Base-by-base conservation (phyloP, 1,140 invertebrate genomes). In the Mesaphorura yosii region DNA sequence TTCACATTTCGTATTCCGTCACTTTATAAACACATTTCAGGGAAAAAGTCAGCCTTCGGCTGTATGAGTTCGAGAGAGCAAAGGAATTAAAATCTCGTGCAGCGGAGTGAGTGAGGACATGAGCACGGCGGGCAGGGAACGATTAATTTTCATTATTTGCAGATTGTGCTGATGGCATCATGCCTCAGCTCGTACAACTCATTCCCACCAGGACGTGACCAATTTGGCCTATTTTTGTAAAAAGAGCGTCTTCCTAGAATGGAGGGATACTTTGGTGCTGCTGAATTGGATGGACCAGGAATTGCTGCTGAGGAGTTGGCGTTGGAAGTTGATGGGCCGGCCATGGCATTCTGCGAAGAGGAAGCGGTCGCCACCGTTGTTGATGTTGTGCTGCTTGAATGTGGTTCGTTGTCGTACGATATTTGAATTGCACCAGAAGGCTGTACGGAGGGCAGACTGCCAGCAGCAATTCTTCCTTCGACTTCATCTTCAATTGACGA, bases 151-250 rank as follows among this genome's bases (percentile, higher is more conserved):
- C n/a, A n/a, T n/a, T 34, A 63, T 55, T 59, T 59, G 37, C 48
- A 63, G 51, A 63, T 63, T 7, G 61, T 63, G 49, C 61, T 63
- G 29, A 63, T 63, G 29, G 61, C 55, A 47, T 63, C 57, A 27
- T 53, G 51, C 22, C 55, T 49, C 39, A 63, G 44, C 46, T 63
- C 61, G 29, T 63, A 63, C 40, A 63, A 54, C 39, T 63, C 61
- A 53, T 56, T 57, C 19, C 60, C 60, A 6, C 61, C 61, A n/a
- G 61, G 61, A 38, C 48, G 55, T 6, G 55, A 55, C 61, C 61
- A 63, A 48, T 59, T 63, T 19, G 57, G 40, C 41, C 38, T 48
- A 14, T 48, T 54, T 28, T 25, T 51, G 15, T 31, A 14, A n/a
- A n/a, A n/a, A n/a, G 27, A 50, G 25, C 34, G 37, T 3, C 42